Base-by-base conservation (phyloP, 2,888 invertebrate species). In the Cryptus viduatorius region DNA sequence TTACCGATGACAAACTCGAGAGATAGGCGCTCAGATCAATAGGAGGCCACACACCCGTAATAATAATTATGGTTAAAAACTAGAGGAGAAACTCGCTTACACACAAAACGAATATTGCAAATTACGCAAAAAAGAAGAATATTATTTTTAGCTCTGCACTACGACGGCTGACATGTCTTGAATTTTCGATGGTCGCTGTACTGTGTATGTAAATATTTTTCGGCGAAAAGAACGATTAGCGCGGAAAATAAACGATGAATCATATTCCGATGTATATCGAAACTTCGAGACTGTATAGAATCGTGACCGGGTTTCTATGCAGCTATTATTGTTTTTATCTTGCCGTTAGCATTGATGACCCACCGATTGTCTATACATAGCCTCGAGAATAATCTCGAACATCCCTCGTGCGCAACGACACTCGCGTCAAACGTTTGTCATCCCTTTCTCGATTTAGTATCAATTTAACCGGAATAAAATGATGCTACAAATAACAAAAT, bases 151-250 rank as follows among this genome's bases (percentile, higher is more conserved):
- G 1, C 16, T 50, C 16, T 7, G 8, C 1, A 53, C n/a, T n/a
- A 24, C 10, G 12, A 1, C 10, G 7, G 3, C 3, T 24, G n/a
- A n/a, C n/a, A n/a, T n/a, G n/a, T n/a, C n/a, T 10, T 10, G 10
- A 24, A 24, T 56, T 56, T 10, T 10, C 4, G 56, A 12, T 8
- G 24, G 19, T 61, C 73, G 24, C 24, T n/a, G n/a, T n/a, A n/a
- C 59, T 44, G 42, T 59, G 12, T 19, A 19, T 24, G 10, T 24
- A 19, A 8, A 16, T 24, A 56, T 12, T 24, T 46, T 24, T 29
- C 46, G 46, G 61, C 29, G 59, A 46, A 65, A 65, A 65, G 82
- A 67, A 82, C 77, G 72, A 16, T 67, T 79, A 50, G 44, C 24
- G 64, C 46, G 29, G n/a, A 71, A 72, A 80, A 73, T 3, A 61